These are phyloP conservation scores for Lepidurus arcticus DNA, from an alignment of 1,140 invertebrate species.

Conservation along the genomic window DNA sequence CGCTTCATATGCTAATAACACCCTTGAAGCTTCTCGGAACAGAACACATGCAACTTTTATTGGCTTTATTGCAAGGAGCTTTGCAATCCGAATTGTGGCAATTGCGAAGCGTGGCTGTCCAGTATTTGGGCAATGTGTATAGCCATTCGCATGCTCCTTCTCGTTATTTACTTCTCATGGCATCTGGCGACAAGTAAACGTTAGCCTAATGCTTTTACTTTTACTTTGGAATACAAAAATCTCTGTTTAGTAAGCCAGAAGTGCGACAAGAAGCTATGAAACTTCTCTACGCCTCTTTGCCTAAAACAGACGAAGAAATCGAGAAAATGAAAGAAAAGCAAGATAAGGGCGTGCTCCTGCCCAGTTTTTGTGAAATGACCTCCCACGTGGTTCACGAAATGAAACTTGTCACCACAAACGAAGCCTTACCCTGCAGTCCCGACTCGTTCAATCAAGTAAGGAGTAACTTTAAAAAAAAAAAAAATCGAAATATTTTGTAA, in stretches of 20 bases:
- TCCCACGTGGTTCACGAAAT: background rate
- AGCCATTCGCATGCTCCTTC: slow-evolving; percentile 71
- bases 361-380: slow-evolving; percentile 16
- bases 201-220: background rate
- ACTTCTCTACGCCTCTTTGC: slow-evolving; percentile 53
- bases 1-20: slow-evolving; percentile 60
- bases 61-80: slow-evolving; percentile 55
- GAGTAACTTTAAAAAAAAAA: background rate
- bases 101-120: slow-evolving; percentile 68
- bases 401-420: background rate
- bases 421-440: background rate
- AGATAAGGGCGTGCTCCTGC: slow-evolving; percentile 45
- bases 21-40: slow-evolving; percentile 54
- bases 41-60: slow-evolving; percentile 47
- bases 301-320: slow-evolving; percentile 35
- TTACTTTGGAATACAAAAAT: slow-evolving; percentile 21
- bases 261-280: slow-evolving; percentile 65
- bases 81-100: slow-evolving; percentile 30
- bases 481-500: background rate
- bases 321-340: slow-evolving; percentile 40
- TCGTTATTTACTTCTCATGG: slow-evolving; percentile 73
- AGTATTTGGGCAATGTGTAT: slow-evolving; percentile 75
- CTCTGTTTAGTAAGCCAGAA: slow-evolving; percentile 62
- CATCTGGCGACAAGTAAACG: slow-evolving; percentile 68
- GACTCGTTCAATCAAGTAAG: background rate